These are phyloP conservation scores for Uromys caudimaculatus DNA, from an alignment of 2,797 vertebrate species.

Conservation along the genomic window DNA sequence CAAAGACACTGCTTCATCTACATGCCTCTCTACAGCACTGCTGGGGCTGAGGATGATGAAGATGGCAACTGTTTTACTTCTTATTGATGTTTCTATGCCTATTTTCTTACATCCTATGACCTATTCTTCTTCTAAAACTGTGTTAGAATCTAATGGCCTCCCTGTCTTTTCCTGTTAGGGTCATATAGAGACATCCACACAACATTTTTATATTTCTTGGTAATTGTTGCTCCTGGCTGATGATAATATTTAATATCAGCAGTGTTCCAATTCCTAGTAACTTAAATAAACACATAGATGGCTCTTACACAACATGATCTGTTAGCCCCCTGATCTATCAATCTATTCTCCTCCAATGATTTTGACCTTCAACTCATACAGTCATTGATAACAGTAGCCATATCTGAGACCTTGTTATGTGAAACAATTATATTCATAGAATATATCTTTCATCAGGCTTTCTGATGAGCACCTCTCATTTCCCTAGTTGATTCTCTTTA, in stretches of 20 bases:
- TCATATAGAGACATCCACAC: not conserved
- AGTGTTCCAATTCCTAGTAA: not conserved
- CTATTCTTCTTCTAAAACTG: not conserved
- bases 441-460: not conserved
- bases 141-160: not conserved
- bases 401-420: not conserved
- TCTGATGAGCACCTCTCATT: not conserved
- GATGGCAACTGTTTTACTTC: not conserved
- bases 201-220: not conserved
- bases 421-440: not conserved
- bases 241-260: not conserved
- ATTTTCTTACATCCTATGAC: not conserved
- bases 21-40: not conserved
- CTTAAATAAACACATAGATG: not conserved
- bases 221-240: not conserved
- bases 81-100: not conserved
- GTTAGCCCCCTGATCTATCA: not conserved
- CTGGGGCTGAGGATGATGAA: not conserved
- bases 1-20: not conserved
- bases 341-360: not conserved
- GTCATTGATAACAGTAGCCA: not conserved
- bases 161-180: not conserved
- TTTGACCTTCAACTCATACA: not conserved
- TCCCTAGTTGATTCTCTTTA: constrained; percentile 38
- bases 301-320: not conserved